Percentiles rank a stretch among this genome's conserved stretches.
Conservation (phyloP, 1,140 invertebrate genomes). For the Drosophila nebulosa region DNA sequence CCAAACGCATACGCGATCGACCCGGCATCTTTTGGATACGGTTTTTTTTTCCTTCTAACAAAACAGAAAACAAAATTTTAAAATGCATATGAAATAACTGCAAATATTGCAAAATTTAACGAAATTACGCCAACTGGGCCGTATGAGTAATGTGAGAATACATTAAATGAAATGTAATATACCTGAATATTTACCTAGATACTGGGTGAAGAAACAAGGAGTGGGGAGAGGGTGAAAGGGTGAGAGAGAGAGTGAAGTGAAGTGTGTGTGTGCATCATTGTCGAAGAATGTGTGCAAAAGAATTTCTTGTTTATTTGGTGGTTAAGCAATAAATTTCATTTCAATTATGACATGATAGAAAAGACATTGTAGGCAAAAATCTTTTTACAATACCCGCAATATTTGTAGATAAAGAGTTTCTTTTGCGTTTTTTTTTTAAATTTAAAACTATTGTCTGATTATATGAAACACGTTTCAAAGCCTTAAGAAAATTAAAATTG, state of each 20-base stretch:
- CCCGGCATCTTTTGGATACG: conserved; percentile 60
- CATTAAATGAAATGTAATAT: conserved; percentile 26
- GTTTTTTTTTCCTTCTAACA: conserved; percentile 41
- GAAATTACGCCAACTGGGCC: conserved; percentile 24
- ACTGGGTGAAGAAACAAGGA: background rate
- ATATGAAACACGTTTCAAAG: too few species aligned
- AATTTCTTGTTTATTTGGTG: conserved; percentile 21
- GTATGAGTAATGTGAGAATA: conserved; percentile 46
- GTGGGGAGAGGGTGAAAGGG: background rate
- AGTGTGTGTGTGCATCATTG: conserved; percentile 20
- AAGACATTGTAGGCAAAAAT: background rate
- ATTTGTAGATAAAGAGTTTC: too few species aligned
- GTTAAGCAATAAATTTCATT: background rate
- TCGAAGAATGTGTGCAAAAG: conserved; percentile 34
- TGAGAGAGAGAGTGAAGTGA: background rate
- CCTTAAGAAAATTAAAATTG: too few species aligned
- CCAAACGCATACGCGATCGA: conserved; percentile 10
- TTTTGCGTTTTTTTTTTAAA: too few species aligned
- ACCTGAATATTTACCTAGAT: background rate
- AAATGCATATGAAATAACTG: conserved; percentile 15
- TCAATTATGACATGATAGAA: background rate
- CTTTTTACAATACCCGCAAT: background rate
- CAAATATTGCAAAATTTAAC: conserved; percentile 36
- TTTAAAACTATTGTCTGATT: too few species aligned
- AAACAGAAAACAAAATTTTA: conserved; percentile 15